Percentiles rank a stretch among this genome's conserved stretches.
phyloP scores from a whole-genome alignment of 2,888 invertebrate species.

The Eudasyphora cyanicolor region DNA sequence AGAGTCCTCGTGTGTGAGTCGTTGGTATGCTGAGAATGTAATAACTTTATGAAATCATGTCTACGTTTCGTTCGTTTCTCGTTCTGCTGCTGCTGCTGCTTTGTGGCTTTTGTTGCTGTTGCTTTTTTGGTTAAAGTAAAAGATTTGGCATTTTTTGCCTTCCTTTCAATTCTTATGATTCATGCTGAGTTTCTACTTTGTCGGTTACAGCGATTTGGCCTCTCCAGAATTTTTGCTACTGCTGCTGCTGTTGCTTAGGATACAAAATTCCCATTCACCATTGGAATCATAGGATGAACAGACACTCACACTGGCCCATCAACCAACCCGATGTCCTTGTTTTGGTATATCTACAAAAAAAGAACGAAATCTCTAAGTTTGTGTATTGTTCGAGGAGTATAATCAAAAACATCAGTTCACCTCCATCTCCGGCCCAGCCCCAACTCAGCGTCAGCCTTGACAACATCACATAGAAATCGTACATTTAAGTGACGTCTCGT shows the following conservation, averaged over 20 bases:
- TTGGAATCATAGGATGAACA: background rate
- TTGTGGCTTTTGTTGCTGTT: background rate
- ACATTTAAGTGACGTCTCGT: conserved; percentile 8
- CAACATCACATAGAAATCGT: conserved; percentile 1
- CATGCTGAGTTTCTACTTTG: conserved; percentile 36
- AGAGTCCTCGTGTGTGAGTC: background rate
- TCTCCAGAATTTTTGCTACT: conserved; percentile 17
- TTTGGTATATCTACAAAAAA: background rate
- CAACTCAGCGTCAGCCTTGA: background rate
- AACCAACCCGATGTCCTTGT: background rate
- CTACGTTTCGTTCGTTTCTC: background rate
- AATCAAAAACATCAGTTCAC: background rate
- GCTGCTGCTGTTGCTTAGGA: background rate
- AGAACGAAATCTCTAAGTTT: background rate
- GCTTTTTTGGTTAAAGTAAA: background rate
- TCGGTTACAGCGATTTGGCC: background rate
- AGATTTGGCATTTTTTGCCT: background rate
- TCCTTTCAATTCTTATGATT: conserved; percentile 24
- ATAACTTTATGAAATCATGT: conserved; percentile 57
- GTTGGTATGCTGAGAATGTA: conserved; percentile 14
- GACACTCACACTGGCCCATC: background rate
- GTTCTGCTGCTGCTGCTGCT: background rate
- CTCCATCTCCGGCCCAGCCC: background rate
- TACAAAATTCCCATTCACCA: conserved; percentile 4
- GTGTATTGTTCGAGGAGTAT: conserved; percentile 7